Conservation (phyloP, 2,113 vertebrate genomes). For the Barbus barbus region DNA sequence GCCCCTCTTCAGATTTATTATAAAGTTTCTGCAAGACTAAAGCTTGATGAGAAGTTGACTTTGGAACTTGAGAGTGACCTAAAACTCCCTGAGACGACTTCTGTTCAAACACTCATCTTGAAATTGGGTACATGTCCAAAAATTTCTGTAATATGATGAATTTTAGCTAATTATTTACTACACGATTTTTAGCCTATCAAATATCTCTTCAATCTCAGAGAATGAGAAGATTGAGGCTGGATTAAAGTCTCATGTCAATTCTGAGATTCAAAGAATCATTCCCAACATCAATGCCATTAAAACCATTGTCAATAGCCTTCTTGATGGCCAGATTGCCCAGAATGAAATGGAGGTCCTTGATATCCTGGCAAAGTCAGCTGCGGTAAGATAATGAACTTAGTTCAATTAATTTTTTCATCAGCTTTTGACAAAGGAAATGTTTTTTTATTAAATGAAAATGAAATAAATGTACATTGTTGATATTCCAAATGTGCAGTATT, state of each 20-base stretch:
- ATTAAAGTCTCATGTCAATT: slow-evolving; percentile 78
- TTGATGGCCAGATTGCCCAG: slow-evolving; percentile 80
- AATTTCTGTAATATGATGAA: background rate
- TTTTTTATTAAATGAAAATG: too few species aligned
- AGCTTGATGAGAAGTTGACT: slow-evolving; percentile 66
- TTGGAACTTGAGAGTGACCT: slow-evolving; percentile 81
- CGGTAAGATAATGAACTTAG: slow-evolving; percentile 75
- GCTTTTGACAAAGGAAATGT: background rate
- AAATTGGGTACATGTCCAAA: slow-evolving; percentile 76
- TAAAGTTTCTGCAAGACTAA: slow-evolving; percentile 74
- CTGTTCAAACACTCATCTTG: slow-evolving; percentile 77
- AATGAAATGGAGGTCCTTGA: slow-evolving; percentile 83
- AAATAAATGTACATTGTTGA: background rate
- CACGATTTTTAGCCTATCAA: background rate
- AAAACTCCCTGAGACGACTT: slow-evolving; percentile 69
- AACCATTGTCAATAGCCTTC: slow-evolving; percentile 67
- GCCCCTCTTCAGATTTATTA: slow-evolving; percentile 77
- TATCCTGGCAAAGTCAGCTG: slow-evolving; percentile 77
- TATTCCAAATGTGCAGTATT: slow-evolving; percentile 77
- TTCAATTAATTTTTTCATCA: background rate
- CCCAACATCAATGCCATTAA: slow-evolving; percentile 61
- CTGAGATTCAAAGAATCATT: slow-evolving; percentile 70
- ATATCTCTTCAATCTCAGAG: slow-evolving; percentile 71
- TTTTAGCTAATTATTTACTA: background rate
- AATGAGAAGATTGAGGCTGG: slow-evolving; percentile 79